Conservation (phyloP, 2,797 vertebrate genomes). For the Vespertilio murinus region DNA sequence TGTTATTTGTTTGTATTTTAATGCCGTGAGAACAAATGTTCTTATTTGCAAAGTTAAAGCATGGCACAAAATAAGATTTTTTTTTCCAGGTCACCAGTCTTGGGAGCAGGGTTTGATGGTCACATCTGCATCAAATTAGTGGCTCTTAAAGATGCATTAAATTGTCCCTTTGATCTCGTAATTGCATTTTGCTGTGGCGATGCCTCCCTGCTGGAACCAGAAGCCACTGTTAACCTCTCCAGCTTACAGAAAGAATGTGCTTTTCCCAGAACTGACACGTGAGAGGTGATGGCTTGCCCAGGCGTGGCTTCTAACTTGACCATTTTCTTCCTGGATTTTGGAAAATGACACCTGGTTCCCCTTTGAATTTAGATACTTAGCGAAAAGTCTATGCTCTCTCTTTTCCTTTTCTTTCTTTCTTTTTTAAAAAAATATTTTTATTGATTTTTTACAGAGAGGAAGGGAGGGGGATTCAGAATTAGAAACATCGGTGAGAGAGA, state of each 20-base stretch:
- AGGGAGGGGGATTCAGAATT: too few relatives aligned
- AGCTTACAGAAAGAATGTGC: background rate
- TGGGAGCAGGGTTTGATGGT: background rate
- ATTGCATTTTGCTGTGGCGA: background rate
- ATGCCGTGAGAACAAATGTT: background rate
- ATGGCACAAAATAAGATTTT: background rate
- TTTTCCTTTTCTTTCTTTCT: background rate
- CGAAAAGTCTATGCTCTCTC: background rate
- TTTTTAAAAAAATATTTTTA: background rate
- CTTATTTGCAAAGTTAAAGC: background rate
- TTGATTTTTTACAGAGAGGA: too few relatives aligned
- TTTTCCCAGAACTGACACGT: background rate
- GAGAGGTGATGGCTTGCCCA: background rate
- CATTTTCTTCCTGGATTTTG: background rate
- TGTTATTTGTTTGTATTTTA: background rate
- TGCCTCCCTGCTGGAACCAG: background rate
- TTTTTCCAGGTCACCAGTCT: background rate
- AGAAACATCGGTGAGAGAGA: too few relatives aligned
- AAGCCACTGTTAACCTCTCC: background rate
- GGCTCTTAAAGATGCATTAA: slow-evolving; percentile 1
- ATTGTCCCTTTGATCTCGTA: slow-evolving; percentile 18
- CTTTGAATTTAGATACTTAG: background rate
- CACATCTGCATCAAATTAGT: background rate
- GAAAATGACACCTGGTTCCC: background rate
- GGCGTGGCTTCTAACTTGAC: background rate